phyloP scores from a whole-genome alignment of 2,888 invertebrate genomes.

The Incurvaria masculella region DNA sequence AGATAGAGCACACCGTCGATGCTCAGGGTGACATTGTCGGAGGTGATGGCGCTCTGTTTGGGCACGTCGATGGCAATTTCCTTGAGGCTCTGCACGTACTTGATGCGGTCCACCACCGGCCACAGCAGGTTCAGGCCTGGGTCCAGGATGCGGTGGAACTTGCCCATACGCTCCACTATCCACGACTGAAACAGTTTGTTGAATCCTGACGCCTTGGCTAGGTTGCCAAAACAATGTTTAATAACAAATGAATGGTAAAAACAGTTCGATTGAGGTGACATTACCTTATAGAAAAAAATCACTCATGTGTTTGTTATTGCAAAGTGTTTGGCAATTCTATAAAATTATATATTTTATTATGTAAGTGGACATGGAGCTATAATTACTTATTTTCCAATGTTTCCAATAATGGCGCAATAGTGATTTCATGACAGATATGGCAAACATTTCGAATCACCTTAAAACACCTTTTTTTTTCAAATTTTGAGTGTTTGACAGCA shows the following conservation, averaged over 20 bases:
- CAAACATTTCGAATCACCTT: no score
- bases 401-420: no score
- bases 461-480: no score
- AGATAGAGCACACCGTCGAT: slow-evolving; percentile 98
- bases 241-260: no score
- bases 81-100: slow-evolving; percentile 97
- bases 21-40: slow-evolving; percentile 94
- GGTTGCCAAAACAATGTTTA: no score
- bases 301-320: not conserved
- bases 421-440: no score
- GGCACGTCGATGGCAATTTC: slow-evolving; percentile 99
- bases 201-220: no score
- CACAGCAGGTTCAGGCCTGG: slow-evolving; percentile 93
- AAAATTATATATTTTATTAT: slow-evolving; percentile 1
- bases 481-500: no score
- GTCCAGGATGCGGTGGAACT: slow-evolving; percentile 88
- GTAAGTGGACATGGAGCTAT: no score
- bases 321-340: not conserved
- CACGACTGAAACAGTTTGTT: slow-evolving; percentile 74
- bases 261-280: not conserved
- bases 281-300: not conserved
- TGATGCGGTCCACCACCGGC: slow-evolving; percentile 89
- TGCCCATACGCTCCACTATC: slow-evolving; percentile 98
- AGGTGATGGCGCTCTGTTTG: slow-evolving; percentile 96
- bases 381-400: no score